These are phyloP conservation scores for Parnassius glacialis DNA, from an alignment of 2,888 invertebrate genomes.

Conservation along the genomic window DNA sequence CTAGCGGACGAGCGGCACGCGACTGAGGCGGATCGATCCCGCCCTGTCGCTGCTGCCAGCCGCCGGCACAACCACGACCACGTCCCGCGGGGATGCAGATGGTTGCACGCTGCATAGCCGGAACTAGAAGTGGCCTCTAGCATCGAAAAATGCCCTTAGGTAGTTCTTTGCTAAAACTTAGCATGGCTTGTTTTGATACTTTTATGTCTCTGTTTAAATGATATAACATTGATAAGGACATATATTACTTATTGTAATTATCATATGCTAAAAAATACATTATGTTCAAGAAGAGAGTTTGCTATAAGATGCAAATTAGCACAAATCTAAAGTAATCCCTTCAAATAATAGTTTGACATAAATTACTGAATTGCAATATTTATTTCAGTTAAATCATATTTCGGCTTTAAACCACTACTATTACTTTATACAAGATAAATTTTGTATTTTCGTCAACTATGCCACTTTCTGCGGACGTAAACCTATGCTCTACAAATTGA, in stretches of 20 bases:
- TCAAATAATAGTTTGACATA: too few species aligned
- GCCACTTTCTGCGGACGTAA: slow-evolving; percentile 34
- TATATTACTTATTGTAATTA: too few species aligned
- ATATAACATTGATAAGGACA: neutral
- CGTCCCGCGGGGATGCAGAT: slow-evolving; percentile 78
- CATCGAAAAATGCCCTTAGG: neutral
- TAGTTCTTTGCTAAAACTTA: neutral
- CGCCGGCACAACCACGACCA: slow-evolving; percentile 40
- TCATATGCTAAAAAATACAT: too few species aligned
- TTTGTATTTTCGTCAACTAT: neutral
- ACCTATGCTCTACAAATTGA: slow-evolving; percentile 66
- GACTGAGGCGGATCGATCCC: slow-evolving; percentile 51
- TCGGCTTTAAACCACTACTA: too few species aligned
- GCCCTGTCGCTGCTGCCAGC: slow-evolving; percentile 59
- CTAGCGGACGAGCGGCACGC: slow-evolving; percentile 66
- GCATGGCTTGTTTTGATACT: neutral
- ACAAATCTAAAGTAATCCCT: too few species aligned
- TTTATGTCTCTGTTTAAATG: neutral
- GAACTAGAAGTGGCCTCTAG: slow-evolving; percentile 24
- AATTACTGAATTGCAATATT: too few species aligned
- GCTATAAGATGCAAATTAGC: too few species aligned
- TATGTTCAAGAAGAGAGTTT: too few species aligned
- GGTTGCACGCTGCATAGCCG: slow-evolving; percentile 45
- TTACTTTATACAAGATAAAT: too few species aligned
- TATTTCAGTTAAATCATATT: too few species aligned